phyloP scores from a whole-genome alignment of 1,140 invertebrate genomes.

The Lepidurus apus region DNA sequence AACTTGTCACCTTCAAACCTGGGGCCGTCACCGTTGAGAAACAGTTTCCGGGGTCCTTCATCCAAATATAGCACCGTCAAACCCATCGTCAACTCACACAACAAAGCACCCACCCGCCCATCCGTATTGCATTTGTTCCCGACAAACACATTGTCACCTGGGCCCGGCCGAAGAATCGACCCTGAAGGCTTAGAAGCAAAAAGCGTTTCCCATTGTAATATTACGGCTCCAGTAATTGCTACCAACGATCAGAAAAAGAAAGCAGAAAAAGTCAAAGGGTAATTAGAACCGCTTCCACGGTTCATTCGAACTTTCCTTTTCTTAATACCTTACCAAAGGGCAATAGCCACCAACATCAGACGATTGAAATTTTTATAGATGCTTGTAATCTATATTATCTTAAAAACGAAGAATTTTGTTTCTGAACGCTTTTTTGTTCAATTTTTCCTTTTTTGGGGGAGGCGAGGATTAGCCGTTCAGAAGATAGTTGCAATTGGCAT shows the following conservation, averaged over 20 bases:
- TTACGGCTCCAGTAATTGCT: neutral
- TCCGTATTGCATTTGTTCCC: constrained; percentile 8
- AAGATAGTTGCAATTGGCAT: no score
- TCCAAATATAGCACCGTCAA: constrained; percentile 15
- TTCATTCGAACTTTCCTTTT: neutral
- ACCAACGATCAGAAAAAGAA: neutral
- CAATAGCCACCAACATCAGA: no score
- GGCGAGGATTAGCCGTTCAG: no score
- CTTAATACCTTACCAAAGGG: neutral
- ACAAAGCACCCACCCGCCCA: neutral
- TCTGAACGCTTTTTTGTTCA: no score
- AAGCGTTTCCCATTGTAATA: neutral
- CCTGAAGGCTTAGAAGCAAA: constrained; percentile 4
- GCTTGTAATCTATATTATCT: no score
- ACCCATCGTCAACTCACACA: neutral
- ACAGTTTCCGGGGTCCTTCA: neutral
- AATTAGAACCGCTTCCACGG: neutral
- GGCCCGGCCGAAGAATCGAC: constrained; percentile 7
- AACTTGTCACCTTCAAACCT: constrained; percentile 4
- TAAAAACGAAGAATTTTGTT: no score
- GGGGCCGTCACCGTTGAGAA: neutral
- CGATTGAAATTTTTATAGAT: no score
- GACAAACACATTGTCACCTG: neutral
- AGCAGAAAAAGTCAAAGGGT: constrained; percentile 15
- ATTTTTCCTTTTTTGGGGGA: no score